Evolutionary conservation across 2,113 vertebrate genomes (phyloP).

Genomic region (Halichoerus grypus): DNA sequence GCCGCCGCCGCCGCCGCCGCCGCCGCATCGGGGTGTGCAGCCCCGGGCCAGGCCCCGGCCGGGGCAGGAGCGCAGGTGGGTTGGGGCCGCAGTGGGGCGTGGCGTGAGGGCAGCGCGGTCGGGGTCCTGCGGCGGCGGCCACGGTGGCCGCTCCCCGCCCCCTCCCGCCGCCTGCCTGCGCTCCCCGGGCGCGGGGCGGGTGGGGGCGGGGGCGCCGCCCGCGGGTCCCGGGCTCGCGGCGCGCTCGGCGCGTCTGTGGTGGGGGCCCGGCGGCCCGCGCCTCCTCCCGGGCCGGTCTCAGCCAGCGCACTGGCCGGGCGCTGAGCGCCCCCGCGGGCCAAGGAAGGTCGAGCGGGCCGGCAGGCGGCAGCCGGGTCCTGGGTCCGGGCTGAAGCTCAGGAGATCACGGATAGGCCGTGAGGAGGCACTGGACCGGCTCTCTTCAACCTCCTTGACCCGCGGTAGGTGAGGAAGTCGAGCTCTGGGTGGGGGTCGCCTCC

Average conservation of each 20-base stretch:
- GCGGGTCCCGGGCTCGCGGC: conserved; percentile 51
- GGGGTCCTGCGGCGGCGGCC: conserved; percentile 41
- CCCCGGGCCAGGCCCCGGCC: conserved; percentile 18
- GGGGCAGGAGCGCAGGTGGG: conserved; percentile 67
- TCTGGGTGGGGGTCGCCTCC: background rate
- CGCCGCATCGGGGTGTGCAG: conserved; percentile 6
- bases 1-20: background rate
- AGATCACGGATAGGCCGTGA: conserved; percentile 36
- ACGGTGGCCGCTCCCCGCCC: conserved; percentile 72
- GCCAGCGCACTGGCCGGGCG: background rate
- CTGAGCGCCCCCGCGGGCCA: background rate
- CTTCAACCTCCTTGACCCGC: background rate
- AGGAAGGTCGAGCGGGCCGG: background rate
- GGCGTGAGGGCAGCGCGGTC: background rate
- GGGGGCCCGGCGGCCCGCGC: background rate
- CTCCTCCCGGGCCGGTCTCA: background rate
- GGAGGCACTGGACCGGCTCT: background rate
- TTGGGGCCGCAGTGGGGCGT: background rate
- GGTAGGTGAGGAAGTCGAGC: background rate
- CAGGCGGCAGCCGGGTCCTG: background rate
- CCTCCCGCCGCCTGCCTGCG: conserved; percentile 40
- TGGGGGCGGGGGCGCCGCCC: conserved; percentile 33
- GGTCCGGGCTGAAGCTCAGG: background rate
- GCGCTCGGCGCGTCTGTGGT: background rate
- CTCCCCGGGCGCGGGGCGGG: conserved; percentile 39